These are phyloP conservation scores for Furnarius figulus DNA, from an alignment of 2,113 vertebrate species.

Conservation along the genomic window DNA sequence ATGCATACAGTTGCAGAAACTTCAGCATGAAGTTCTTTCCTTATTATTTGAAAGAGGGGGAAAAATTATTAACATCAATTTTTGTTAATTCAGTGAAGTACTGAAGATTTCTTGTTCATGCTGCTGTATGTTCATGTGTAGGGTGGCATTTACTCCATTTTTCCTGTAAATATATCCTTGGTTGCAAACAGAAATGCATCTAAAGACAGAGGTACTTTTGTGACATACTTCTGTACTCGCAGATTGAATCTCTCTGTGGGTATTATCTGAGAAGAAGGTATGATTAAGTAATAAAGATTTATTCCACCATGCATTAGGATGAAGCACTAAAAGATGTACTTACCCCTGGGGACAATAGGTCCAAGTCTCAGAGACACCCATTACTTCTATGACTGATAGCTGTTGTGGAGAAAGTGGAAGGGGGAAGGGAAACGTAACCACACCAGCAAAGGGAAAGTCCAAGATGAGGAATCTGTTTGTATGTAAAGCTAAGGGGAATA, in stretches of 20 bases:
- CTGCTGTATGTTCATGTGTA: neutral
- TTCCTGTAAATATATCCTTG: neutral
- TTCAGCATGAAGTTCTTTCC: neutral
- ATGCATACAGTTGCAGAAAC: constrained; percentile 22
- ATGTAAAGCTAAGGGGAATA: neutral
- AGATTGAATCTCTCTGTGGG: neutral
- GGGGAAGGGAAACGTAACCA: neutral
- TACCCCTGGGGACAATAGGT: neutral
- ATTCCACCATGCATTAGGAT: neutral
- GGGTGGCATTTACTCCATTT: neutral
- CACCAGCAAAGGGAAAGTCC: neutral
- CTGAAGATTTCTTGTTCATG: neutral
- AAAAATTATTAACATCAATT: neutral
- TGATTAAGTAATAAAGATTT: constrained; percentile 34
- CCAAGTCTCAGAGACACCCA: neutral
- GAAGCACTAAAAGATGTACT: neutral
- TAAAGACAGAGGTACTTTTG: constrained; percentile 11
- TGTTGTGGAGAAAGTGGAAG: neutral
- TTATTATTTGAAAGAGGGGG: neutral
- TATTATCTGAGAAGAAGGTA: constrained; percentile 3
- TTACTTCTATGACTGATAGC: neutral
- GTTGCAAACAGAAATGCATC: neutral
- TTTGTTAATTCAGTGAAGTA: neutral
- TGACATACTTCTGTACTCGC: neutral
- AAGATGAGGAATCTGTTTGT: neutral